These are phyloP conservation scores for Andricus grossulariae DNA, from an alignment of 1,140 invertebrate genomes.

Conservation along the genomic window DNA sequence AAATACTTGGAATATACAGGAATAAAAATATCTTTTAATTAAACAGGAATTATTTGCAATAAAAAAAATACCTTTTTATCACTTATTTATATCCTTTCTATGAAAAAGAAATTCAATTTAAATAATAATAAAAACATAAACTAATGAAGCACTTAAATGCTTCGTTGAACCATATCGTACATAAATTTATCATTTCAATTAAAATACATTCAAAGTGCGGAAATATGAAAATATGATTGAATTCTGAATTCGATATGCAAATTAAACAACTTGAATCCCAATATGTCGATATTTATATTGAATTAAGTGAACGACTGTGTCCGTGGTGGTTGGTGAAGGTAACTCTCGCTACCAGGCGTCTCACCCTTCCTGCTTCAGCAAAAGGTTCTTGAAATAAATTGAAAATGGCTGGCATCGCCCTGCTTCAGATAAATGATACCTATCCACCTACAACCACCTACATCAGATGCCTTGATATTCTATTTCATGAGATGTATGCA, in stretches of 20 bases:
- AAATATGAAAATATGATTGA: conserved; percentile 21
- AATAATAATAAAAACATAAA: too few species aligned
- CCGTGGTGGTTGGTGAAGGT: conserved; percentile 53
- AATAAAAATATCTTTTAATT: too few species aligned
- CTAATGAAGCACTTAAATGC: too few species aligned
- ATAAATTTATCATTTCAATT: too few species aligned
- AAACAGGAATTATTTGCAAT: too few species aligned
- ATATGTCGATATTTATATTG: conserved; percentile 47
- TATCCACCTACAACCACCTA: conserved; percentile 59
- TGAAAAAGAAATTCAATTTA: too few species aligned
- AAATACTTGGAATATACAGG: too few species aligned
- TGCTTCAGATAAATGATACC: conserved; percentile 68
- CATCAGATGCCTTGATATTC: conserved; percentile 59
- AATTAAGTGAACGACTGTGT: conserved; percentile 42
- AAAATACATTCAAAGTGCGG: background rate
- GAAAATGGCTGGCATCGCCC: conserved; percentile 71
- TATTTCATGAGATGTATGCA: conserved; percentile 46
- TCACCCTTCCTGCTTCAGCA: conserved; percentile 65
- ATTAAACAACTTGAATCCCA: conserved; percentile 50
- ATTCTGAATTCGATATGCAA: conserved; percentile 35
- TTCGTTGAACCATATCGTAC: too few species aligned
- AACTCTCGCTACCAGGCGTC: conserved; percentile 56
- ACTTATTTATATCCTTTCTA: too few species aligned
- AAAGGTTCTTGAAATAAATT: conserved; percentile 73
- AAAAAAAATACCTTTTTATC: too few species aligned